Evolutionary conservation across 2,888 invertebrate species (phyloP), one percentile per base, ranked within the genome.

Genomic region (Rhagophthalmus giganteus): DNA sequence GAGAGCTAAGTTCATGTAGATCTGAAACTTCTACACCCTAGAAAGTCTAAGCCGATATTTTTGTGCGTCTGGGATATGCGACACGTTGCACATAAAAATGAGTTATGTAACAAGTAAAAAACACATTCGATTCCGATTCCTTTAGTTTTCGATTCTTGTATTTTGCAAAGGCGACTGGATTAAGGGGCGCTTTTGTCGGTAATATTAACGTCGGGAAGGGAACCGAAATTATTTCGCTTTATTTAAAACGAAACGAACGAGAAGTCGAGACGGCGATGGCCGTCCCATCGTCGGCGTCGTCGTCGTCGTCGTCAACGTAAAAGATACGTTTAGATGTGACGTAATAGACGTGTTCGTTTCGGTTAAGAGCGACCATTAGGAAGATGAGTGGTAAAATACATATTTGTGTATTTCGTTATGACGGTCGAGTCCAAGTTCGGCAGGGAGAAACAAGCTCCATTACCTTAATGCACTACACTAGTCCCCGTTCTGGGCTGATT

Each of bases 401-500:
- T 51, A 51, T 55, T 51, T 51, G 50, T 54, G 50, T 55, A 48
- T 55, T 55, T 55, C 46, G 54, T 55, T 55, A 54, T 54, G 54
- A 50, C 51, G 51, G 50, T 35, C 31, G 50, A 45, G 51, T 51
- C 47, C 42, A 50, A 55, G 46, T 51, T 55, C 38, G 54, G 54
- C 54, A 55, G 51, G 48, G 60, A 60, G 56, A 62, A 61, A 59
- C 62, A 63, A 64, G 67, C 72, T 74, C 74, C 73, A 74, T 74
- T 74, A 74, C 72, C 69, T 72, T 74, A 74, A 74, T 74, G 74
- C 73, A 74, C 72, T 71, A 71, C 72, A 71, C 72, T 69, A 69
- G 72, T 72, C 72, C 58, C 62, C 67, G 66, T 70, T 71, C 71
- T 64, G 63, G 66, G 72, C 78, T 78, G 80, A 81, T 81, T 81